These are phyloP conservation scores for Tetranychus truncatus DNA, from an alignment of 2,888 invertebrate genomes.

Conservation along the genomic window DNA sequence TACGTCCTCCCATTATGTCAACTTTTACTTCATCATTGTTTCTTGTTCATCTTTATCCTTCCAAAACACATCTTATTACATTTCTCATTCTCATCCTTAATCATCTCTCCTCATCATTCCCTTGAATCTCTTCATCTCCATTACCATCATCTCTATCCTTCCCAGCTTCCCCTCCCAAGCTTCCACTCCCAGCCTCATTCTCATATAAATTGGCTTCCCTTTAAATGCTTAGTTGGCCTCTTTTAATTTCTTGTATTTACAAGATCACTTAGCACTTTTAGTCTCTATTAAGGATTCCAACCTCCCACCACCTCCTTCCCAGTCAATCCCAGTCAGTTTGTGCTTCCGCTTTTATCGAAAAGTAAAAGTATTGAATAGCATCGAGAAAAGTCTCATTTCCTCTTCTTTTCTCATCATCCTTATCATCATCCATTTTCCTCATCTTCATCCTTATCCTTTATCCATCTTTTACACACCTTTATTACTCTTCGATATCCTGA, in stretches of 20 bases:
- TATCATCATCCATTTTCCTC: not conserved
- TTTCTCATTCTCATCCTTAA: not conserved
- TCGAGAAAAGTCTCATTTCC: not conserved
- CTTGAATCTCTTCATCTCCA: conserved; percentile 2
- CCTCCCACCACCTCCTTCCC: not conserved
- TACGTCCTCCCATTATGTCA: too few species aligned
- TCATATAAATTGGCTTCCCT: not conserved
- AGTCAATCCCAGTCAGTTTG: not conserved
- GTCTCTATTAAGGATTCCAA: not conserved
- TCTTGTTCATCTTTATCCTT: too few species aligned
- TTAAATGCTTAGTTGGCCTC: not conserved
- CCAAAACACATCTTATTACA: not conserved
- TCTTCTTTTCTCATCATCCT: conserved; percentile 1
- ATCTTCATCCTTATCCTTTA: not conserved
- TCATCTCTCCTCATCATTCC: not conserved
- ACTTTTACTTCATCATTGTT: too few species aligned
- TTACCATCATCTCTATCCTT: conserved; percentile 8
- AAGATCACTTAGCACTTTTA: not conserved
- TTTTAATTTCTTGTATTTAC: not conserved
- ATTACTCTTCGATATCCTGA: too few species aligned
- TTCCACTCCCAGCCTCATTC: not conserved
- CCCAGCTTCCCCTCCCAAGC: not conserved
- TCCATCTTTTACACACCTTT: too few species aligned
- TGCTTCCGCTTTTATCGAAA: not conserved
- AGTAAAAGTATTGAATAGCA: not conserved